These are phyloP conservation scores for Eutolmus rufibarbis DNA, from an alignment of 2,888 invertebrate genomes.

Conservation along the genomic window DNA sequence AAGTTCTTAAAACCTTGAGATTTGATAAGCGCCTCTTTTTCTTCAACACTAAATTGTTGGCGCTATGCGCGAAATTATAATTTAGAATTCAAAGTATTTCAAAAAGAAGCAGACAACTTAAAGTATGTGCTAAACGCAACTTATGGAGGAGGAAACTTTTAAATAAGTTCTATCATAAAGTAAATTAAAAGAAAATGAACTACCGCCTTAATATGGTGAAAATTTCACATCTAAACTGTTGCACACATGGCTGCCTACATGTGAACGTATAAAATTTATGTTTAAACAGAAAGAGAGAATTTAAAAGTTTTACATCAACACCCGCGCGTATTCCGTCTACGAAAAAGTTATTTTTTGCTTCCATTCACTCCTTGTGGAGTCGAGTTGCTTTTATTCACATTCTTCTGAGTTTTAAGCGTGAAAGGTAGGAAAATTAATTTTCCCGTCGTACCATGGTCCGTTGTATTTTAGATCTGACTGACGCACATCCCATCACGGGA, in stretches of 20 bases:
- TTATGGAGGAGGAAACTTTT: constrained; percentile 10
- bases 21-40: background rate
- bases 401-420: constrained; percentile 29
- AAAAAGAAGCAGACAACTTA: background rate
- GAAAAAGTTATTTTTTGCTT: constrained; percentile 20
- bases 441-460: background rate
- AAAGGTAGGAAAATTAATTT: constrained; percentile 27
- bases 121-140: background rate
- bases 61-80: background rate
- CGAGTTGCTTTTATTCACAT: background rate
- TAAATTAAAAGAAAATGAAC: constrained; percentile 39
- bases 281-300: constrained; percentile 21
- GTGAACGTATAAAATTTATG: constrained; percentile 20
- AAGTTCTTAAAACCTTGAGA: background rate
- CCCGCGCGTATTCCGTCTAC: background rate
- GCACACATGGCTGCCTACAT: background rate
- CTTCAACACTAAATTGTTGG: background rate
- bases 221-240: background rate
- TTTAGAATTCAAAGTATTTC: background rate
- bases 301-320: constrained; percentile 36
- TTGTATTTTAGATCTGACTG: background rate
- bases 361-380: background rate
- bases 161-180: constrained; percentile 38
- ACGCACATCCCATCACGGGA: background rate
- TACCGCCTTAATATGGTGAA: constrained; percentile 21